These are phyloP conservation scores for Dascyllus trimaculatus DNA, from an alignment of 2,113 vertebrate species.

Conservation along the genomic window DNA sequence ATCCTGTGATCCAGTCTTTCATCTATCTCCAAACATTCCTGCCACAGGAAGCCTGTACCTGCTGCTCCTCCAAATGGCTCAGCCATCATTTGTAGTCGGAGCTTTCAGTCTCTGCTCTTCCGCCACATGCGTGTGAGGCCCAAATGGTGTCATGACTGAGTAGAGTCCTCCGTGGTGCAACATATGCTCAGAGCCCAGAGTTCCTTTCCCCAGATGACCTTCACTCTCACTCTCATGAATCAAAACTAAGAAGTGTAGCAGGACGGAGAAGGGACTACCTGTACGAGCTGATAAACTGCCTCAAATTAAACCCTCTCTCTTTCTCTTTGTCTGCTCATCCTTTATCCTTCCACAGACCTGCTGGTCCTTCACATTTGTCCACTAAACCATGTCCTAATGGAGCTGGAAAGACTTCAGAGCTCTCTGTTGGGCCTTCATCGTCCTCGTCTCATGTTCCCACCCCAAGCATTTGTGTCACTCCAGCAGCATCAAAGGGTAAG, in stretches of 20 bases:
- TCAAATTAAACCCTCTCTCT: constrained; percentile 8
- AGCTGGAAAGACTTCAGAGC: constrained; percentile 34
- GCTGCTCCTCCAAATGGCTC: constrained; percentile 73
- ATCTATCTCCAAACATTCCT: constrained; percentile 57
- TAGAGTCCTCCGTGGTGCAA: constrained; percentile 62
- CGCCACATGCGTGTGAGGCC: constrained; percentile 60
- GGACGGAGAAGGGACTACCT: not conserved
- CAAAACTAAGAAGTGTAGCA: constrained; percentile 4
- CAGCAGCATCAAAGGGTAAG: constrained; percentile 56
- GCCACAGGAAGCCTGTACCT: constrained; percentile 71
- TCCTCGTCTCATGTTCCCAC: not conserved
- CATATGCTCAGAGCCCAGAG: constrained; percentile 66
- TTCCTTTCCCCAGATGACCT: constrained; percentile 55
- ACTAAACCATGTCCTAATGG: constrained; percentile 36
- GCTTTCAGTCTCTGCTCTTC: constrained; percentile 34
- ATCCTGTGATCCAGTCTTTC: constrained; percentile 46
- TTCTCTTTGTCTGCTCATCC: not conserved
- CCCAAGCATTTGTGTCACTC: constrained; percentile 27
- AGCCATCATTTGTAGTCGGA: constrained; percentile 54
- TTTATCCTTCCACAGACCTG: constrained; percentile 46
- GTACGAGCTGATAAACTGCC: not conserved
- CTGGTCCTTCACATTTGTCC: constrained; percentile 35
- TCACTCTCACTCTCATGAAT: constrained; percentile 46
- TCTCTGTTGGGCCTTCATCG: constrained; percentile 1
- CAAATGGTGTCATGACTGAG: constrained; percentile 65